Evolutionary conservation across 2,888 invertebrate species (phyloP).

Genomic region (Cordilura impudica): DNA sequence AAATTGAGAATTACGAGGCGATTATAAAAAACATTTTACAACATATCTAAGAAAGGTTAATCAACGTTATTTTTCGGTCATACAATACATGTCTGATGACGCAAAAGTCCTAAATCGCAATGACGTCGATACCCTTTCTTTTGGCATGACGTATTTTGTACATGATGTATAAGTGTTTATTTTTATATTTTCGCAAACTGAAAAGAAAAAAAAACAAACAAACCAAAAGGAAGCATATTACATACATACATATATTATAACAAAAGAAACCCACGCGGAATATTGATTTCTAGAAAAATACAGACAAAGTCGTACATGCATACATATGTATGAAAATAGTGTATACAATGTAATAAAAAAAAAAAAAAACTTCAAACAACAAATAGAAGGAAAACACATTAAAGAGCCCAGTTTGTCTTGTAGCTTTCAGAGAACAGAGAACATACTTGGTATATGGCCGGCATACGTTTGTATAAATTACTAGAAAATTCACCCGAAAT

Average conservation of each 20-base stretch:
- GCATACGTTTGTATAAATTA: not conserved
- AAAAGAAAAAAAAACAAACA: not conserved
- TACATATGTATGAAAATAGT: not conserved
- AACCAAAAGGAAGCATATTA: not conserved
- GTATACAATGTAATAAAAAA: not conserved
- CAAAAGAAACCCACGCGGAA: slow-evolving; percentile 23
- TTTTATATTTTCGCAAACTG: slow-evolving; percentile 8
- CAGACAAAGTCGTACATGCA: not conserved
- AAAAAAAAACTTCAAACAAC: not conserved
- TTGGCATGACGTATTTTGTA: slow-evolving; percentile 27
- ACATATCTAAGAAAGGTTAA: no score
- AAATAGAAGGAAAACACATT: not conserved
- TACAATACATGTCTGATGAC: slow-evolving; percentile 24
- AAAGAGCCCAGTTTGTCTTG: no score
- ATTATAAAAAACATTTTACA: no score
- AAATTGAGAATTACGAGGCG: no score
- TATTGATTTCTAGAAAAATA: slow-evolving; percentile 25
- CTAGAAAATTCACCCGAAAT: not conserved
- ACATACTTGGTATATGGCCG: not conserved
- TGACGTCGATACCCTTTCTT: slow-evolving; percentile 41
- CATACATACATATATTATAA: slow-evolving; percentile 7
- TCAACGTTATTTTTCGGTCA: no score
- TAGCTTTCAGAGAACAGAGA: not conserved
- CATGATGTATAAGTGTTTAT: slow-evolving; percentile 31
- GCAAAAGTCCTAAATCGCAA: slow-evolving; percentile 36